Base-by-base conservation (phyloP, 2,888 invertebrate genomes). In the Emmelina monodactyla region DNA sequence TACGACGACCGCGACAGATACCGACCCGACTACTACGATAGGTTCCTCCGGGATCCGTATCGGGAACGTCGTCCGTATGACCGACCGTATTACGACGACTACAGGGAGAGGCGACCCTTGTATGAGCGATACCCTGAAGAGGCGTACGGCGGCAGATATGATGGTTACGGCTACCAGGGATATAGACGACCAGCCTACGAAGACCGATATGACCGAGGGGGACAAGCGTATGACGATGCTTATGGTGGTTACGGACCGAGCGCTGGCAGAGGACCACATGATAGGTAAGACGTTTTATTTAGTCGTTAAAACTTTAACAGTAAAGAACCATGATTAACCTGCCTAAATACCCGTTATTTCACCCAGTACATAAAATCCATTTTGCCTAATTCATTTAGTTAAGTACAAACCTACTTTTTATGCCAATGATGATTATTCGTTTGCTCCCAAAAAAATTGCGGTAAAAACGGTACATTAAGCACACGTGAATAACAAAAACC, bases 21-120 rank as follows among this genome's bases (percentile, higher is more conserved):
- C 37, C 58, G 68, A n/a, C 69, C 68, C 7, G 75, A 76, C 41
- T 71, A 76, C 33, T 76, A 76, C 37, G 75, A 78, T 22, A 58
- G 73, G 35, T 75, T 72, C 40, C 40, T 75, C 28, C 58, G 72
- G 42, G 76, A 78, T 42, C 68, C 75, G 0, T 64, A 67, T 34
- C 63, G 70, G 45, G 68, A 67, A 30, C 58, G 68, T 32, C 63
- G 63, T 39, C 47, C 54, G 30, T 59, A 58, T 28, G 59, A 63
- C 5, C 49, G 62, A 31, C 60, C 51, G 2, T 53, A 53, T 40
- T 62, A 70, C 28, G 70, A 72, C 14, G 71, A 68, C 33, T 65
- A 68, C 31, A 59, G 65, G 37, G 62, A 63, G 12, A 54, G 70
- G 34, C 50, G 72, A 14, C 73, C 72, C 0, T 36, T 50, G 9